phyloP scores from a whole-genome alignment of 2,888 invertebrate genomes.

The Leucania comma region DNA sequence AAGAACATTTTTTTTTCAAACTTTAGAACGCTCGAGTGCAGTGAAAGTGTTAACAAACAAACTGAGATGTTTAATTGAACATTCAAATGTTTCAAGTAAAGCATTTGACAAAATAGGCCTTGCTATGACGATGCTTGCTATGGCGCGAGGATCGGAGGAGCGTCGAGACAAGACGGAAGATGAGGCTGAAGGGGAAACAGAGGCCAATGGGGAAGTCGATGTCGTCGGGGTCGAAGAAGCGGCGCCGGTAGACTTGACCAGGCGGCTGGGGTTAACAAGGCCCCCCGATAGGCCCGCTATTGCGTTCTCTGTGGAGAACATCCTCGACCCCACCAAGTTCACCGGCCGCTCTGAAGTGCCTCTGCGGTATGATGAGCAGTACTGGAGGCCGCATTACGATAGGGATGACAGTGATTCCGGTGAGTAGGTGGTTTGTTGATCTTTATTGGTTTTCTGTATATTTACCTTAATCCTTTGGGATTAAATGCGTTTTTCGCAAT shows the following conservation, averaged over 20 bases:
- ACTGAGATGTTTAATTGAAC: slow-evolving; percentile 43
- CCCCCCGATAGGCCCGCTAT: slow-evolving; percentile 90
- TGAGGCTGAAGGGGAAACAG: slow-evolving; percentile 81
- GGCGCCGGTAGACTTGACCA: slow-evolving; percentile 86
- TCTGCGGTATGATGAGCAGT: slow-evolving; percentile 90
- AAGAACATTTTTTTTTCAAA: slow-evolving; percentile 33
- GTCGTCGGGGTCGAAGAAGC: slow-evolving; percentile 88
- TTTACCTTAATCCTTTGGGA: too few species aligned
- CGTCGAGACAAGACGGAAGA: slow-evolving; percentile 79
- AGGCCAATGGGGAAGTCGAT: slow-evolving; percentile 84
- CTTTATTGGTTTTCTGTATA: not conserved
- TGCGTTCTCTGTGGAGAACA: slow-evolving; percentile 97
- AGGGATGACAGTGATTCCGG: slow-evolving; percentile 91
- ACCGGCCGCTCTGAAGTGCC: slow-evolving; percentile 92
- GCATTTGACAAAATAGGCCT: slow-evolving; percentile 74
- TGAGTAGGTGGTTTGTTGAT: slow-evolving; percentile 69
- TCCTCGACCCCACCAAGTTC: slow-evolving; percentile 97
- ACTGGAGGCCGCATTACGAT: slow-evolving; percentile 89
- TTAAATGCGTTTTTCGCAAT: too few species aligned
- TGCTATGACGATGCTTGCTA: slow-evolving; percentile 90
- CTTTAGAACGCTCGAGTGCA: slow-evolving; percentile 60
- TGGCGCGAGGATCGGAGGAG: slow-evolving; percentile 88
- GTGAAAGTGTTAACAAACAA: slow-evolving; percentile 70
- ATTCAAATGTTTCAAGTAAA: slow-evolving; percentile 49
- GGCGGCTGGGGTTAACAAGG: slow-evolving; percentile 91